phyloP scores from a whole-genome alignment of 2,888 invertebrate species.

The Caenorhabditis sp. region DNA sequence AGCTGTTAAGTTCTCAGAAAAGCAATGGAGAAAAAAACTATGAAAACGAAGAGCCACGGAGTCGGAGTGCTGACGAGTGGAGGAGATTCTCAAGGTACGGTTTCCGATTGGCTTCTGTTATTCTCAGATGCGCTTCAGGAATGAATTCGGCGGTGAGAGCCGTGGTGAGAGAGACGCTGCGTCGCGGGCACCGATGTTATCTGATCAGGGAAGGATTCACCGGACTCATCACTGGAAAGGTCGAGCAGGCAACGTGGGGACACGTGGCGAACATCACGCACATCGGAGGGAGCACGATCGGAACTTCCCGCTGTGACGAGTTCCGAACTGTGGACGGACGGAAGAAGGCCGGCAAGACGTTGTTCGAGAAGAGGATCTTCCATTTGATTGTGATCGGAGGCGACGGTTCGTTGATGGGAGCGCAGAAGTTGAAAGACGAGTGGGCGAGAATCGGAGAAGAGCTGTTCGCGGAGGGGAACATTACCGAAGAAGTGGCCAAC shows the following conservation, averaged over 20 bases:
- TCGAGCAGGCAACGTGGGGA: conserved; percentile 94
- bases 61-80: conserved; percentile 64
- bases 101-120: too few species aligned
- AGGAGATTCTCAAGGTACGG: conserved; percentile 62
- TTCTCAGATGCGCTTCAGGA: conserved; percentile 84
- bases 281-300: conserved; percentile 97
- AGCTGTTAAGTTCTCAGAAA: conserved; percentile 12
- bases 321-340: conserved; percentile 92
- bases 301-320: conserved; percentile 93
- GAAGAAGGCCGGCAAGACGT: conserved; percentile 88
- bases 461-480: conserved; percentile 42
- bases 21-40: conserved; percentile 33
- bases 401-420: conserved; percentile 96
- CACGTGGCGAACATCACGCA: conserved; percentile 97
- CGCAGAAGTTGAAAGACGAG: conserved; percentile 80
- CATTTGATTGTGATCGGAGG: conserved; percentile 98
- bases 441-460: conserved; percentile 52
- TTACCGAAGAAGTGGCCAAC: conserved; percentile 45
- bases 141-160: conserved; percentile 99
- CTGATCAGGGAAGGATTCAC: conserved; percentile 88
- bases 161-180: conserved; percentile 96
- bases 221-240: conserved; percentile 82
- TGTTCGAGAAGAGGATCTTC: conserved; percentile 89
- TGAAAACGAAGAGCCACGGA: conserved; percentile 36
- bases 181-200: conserved; percentile 93